Evolutionary conservation across 1,140 invertebrate genomes (phyloP).

Genomic region (Drosophila pallidifrons): DNA sequence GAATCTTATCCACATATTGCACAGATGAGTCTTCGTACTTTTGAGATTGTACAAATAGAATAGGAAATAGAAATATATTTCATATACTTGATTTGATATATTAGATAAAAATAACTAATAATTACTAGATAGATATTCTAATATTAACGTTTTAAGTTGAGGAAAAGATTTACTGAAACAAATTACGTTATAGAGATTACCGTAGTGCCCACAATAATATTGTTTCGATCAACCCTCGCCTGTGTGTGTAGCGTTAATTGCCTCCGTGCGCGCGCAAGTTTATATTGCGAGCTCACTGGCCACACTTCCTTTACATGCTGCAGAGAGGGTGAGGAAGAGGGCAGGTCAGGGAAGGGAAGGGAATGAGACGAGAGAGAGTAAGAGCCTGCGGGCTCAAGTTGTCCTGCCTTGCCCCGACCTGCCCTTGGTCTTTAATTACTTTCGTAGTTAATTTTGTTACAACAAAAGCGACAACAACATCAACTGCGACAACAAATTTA

Average conservation of each 20-base stretch:
- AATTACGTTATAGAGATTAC: too few relatives aligned
- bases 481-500: constrained; percentile 13
- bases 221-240: neutral
- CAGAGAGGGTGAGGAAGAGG: neutral
- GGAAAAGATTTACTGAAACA: too few relatives aligned
- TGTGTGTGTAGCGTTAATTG: constrained; percentile 68
- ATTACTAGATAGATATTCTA: too few relatives aligned
- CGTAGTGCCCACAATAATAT: too few relatives aligned
- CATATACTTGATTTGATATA: too few relatives aligned
- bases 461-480: constrained; percentile 52
- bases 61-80: too few relatives aligned
- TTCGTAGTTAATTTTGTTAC: constrained; percentile 79
- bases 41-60: too few relatives aligned
- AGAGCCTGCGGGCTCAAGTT: constrained; percentile 58
- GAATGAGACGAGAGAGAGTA: neutral
- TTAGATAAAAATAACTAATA: neutral
- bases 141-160: too few relatives aligned
- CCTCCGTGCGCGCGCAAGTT: constrained; percentile 74
- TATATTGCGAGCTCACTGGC: constrained; percentile 44
- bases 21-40: too few relatives aligned
- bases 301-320: constrained; percentile 28
- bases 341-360: too few relatives aligned
- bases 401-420: constrained; percentile 38
- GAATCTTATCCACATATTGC: too few relatives aligned
- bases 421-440: constrained; percentile 74